Percentiles rank a stretch among this genome's conserved stretches.
Conservation (phyloP, 2,113 vertebrate genomes). For the Alosa alosa region DNA sequence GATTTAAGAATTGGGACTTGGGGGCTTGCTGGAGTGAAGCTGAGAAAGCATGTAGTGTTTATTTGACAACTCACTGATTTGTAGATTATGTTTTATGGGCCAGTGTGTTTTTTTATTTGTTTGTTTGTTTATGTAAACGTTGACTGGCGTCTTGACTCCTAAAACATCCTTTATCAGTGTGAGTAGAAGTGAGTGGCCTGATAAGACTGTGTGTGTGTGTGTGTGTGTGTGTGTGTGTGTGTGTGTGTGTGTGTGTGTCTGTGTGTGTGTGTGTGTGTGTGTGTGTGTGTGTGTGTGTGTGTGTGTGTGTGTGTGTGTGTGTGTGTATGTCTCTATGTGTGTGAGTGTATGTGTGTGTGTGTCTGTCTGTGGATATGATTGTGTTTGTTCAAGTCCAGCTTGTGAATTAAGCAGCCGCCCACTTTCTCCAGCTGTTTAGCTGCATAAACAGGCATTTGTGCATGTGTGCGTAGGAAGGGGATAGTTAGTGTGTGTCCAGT, state of each 20-base stretch:
- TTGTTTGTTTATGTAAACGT: not conserved
- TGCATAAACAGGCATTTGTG: not conserved
- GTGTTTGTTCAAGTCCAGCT: not conserved
- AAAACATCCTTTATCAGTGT: not conserved
- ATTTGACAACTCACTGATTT: not conserved
- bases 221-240: not conserved
- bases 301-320: not conserved
- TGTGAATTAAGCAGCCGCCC: not conserved
- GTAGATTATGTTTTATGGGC: too few species aligned
- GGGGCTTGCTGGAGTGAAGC: not conserved
- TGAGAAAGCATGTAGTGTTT: not conserved
- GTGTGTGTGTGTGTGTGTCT: not conserved
- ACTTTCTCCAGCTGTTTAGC: not conserved
- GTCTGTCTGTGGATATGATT: not conserved
- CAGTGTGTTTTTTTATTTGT: not conserved
- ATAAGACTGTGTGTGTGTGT: not conserved
- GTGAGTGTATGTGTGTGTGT: not conserved
- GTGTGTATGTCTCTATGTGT: not conserved
- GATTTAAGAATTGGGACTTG: not conserved
- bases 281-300: not conserved
- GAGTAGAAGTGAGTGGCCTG: not conserved
- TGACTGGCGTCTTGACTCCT: not conserved
- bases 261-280: slow-evolving; percentile 1
- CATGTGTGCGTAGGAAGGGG: not conserved
- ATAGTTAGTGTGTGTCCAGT: too few species aligned